Conservation (phyloP, 23 tunicate species). For the Trididemnum nubilum region DNA sequence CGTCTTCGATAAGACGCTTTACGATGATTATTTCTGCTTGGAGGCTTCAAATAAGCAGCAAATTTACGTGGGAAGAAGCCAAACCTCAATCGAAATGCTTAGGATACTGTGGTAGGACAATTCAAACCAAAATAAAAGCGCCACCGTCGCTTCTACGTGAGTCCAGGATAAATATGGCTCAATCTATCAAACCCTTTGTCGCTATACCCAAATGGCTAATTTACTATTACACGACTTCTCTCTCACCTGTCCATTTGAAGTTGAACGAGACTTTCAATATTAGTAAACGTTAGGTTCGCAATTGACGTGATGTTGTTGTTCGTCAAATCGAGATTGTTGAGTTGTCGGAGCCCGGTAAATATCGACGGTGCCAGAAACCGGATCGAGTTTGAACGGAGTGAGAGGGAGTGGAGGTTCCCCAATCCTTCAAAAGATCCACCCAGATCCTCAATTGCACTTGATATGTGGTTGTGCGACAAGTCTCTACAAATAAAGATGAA, state of each 20-base stretch:
- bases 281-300: slow-evolving; percentile 50
- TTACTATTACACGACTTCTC: too few species aligned
- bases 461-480: slow-evolving; percentile 61
- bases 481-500: slow-evolving; percentile 41
- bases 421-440: slow-evolving; percentile 56
- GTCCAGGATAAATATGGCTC: too few species aligned
- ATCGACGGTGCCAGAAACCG: slow-evolving; percentile 57
- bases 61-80: too few species aligned
- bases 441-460: slow-evolving; percentile 77
- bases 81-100: too few species aligned
- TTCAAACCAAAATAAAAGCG: too few species aligned
- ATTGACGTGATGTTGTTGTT: slow-evolving; percentile 73
- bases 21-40: too few species aligned
- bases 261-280: slow-evolving; percentile 16
- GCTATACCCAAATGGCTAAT: too few species aligned
- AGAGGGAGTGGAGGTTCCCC: slow-evolving; percentile 19
- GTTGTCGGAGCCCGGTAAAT: slow-evolving; percentile 42
- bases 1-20: too few species aligned
- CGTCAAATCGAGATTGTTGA: slow-evolving; percentile 52
- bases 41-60: too few species aligned
- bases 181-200: too few species aligned
- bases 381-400: slow-evolving; percentile 52
- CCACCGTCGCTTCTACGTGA: too few species aligned
- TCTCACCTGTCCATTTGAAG: slow-evolving; percentile 50
- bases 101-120: too few species aligned